Evolutionary conservation across 2,113 vertebrate species (phyloP).

Genomic region (Prinia subflava): DNA sequence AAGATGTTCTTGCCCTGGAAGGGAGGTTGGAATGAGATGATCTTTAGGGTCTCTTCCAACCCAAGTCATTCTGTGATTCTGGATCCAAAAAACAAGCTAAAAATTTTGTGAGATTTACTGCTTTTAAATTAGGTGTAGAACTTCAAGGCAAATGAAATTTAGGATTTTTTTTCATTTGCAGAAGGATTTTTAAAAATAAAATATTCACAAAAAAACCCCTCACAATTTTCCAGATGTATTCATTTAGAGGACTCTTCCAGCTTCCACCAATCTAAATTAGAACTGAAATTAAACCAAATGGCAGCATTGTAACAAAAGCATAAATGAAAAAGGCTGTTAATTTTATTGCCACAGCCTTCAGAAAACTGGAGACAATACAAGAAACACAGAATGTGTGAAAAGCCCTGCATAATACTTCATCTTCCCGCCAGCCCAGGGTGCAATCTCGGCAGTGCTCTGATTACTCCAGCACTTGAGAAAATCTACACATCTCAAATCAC

Average conservation of each 20-base stretch:
- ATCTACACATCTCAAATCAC: slow-evolving; percentile 37
- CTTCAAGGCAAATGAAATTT: not conserved
- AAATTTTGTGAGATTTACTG: not conserved
- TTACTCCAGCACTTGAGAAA: slow-evolving; percentile 50
- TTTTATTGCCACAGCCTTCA: slow-evolving; percentile 7
- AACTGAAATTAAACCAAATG: not conserved
- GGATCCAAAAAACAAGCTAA: not conserved
- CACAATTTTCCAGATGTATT: not conserved
- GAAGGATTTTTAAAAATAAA: not conserved
- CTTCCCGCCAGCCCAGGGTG: not conserved
- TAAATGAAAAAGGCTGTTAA: not conserved
- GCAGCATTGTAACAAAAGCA: not conserved
- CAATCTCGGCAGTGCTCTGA: not conserved
- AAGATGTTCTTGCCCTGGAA: not conserved
- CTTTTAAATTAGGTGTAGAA: not conserved
- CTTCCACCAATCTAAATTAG: not conserved
- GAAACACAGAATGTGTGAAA: slow-evolving; percentile 29
- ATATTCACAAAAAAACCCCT: not conserved
- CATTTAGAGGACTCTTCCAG: not conserved
- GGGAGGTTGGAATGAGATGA: not conserved
- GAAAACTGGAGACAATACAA: not conserved
- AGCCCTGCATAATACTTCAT: slow-evolving; percentile 41
- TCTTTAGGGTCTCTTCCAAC: not conserved
- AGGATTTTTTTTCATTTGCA: not conserved
- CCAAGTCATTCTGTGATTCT: not conserved